Base-by-base conservation (phyloP, 1,140 invertebrate species). In the Cotesia vestalis region DNA sequence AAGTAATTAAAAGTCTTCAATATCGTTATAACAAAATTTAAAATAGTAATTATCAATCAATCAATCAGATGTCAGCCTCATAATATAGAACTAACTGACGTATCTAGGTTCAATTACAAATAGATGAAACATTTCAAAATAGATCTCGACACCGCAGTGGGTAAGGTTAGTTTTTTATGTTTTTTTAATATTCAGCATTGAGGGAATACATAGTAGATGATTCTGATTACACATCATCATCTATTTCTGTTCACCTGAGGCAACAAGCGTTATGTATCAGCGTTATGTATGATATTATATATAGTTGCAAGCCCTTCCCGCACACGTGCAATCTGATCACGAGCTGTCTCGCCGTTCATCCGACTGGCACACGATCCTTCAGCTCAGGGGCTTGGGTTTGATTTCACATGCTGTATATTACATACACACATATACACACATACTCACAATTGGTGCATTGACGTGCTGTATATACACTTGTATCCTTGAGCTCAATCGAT, bases 181-280 rank as follows among this genome's bases (percentile, higher is more conserved):
- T 60, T 60, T 40, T 46, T 69, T 51, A 34, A 20, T 11, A 20
- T 5, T 55, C 12, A 52, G 12, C 8, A 66, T 46, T 34, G 12
- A 27, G 40, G 36, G 17, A 38, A 66, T 66, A 20, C 40, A 52
- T 5, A 40, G 27, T 55, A 46, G 57, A 66, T 72, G 64, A 52
- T 69, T 20, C 60, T 51, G 51, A 66, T 71, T 69, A 72, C 55
- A 63, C 40, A 70, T 62, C 68, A 70, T 71, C 69, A 66, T 27
- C 70, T 63, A 62, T 63, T 71, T 70, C 11, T 35, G 66, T 71
- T 38, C 17, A 64, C 68, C 64, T 71, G 34, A 20, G 35, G 64
- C 66, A 34, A 72, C 57, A 34, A 46, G 20, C 63, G 20, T 59
- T 46, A 36, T 52, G 40, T 46, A 46, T 6, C 0, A 46, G 40